phyloP scores from a whole-genome alignment of 2,888 invertebrate genomes.

The Heliothis peltigera region DNA sequence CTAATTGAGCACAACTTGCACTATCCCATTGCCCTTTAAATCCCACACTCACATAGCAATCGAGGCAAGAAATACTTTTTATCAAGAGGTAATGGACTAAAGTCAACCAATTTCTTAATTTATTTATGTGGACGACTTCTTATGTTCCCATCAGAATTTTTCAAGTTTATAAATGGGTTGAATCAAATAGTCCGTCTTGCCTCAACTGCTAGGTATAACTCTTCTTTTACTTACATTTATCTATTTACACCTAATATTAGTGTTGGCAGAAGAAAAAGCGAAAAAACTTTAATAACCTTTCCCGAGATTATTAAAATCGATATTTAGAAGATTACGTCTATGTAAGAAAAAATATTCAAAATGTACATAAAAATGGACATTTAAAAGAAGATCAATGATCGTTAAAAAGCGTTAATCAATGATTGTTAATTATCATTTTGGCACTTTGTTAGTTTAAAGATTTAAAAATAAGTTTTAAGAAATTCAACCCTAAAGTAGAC shows the following conservation, averaged over 20 bases:
- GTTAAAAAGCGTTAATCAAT: slow-evolving; percentile 36
- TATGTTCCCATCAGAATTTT: neutral
- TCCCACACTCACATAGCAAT: slow-evolving; percentile 83
- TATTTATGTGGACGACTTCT: neutral
- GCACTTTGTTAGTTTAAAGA: slow-evolving; percentile 75
- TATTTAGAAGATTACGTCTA: slow-evolving; percentile 17
- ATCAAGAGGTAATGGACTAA: slow-evolving; percentile 17
- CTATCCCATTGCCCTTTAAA: slow-evolving; percentile 69
- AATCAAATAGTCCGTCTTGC: slow-evolving; percentile 71
- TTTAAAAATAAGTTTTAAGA: slow-evolving; percentile 27
- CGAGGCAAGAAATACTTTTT: slow-evolving; percentile 76
- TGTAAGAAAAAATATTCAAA: slow-evolving; percentile 27
- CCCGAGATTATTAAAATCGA: slow-evolving; percentile 33
- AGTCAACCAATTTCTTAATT: neutral
- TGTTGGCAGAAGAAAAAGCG: slow-evolving; percentile 46
- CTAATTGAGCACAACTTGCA: slow-evolving; percentile 79
- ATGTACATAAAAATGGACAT: slow-evolving; percentile 43
- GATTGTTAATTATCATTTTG: slow-evolving; percentile 71
- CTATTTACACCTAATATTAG: slow-evolving; percentile 66
- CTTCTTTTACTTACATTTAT: slow-evolving; percentile 65
- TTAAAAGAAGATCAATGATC: slow-evolving; percentile 6
- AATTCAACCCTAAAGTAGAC: slow-evolving; percentile 23
- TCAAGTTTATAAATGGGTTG: neutral
- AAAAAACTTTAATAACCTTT: slow-evolving; percentile 31
- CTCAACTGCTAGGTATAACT: slow-evolving; percentile 82